A percentile compares a stretch with the other conserved stretches of the same genome.
phyloP scores from a whole-genome alignment of 2,797 vertebrate genomes.

The Trematomus bernacchii region DNA sequence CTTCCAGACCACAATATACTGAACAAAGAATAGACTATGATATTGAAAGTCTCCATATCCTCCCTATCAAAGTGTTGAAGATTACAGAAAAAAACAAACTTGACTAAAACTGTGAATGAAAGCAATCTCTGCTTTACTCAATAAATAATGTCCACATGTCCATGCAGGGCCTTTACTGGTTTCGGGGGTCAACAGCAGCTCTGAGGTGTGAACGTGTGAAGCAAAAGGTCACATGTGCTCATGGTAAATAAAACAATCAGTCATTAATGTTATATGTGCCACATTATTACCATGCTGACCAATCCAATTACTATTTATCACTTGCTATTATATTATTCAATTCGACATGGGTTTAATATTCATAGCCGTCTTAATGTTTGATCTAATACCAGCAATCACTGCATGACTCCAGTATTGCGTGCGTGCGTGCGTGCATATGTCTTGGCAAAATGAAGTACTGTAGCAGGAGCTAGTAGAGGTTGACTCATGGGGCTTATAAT shows the following conservation, averaged over 20 bases:
- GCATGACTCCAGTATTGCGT: no score
- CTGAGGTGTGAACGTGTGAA: constrained; percentile 45
- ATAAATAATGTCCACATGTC: background rate
- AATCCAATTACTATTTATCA: no score
- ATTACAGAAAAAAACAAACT: no score
- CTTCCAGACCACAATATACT: no score
- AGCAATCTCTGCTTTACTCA: constrained; percentile 4
- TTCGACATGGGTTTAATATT: background rate
- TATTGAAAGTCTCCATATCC: no score
- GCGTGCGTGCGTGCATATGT: no score
- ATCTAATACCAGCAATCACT: no score
- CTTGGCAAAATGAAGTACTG: no score
- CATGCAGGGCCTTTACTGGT: background rate
- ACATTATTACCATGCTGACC: background rate
- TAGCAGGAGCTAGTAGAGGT: background rate
- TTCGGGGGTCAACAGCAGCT: constrained; percentile 14
- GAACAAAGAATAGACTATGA: no score
- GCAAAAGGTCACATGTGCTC: background rate
- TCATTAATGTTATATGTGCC: background rate
- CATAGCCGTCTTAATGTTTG: background rate
- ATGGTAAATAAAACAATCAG: constrained; percentile 10
- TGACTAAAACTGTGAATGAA: background rate
- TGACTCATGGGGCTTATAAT: background rate
- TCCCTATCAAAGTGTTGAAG: no score
- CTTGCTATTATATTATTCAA: no score